phyloP scores from a whole-genome alignment of 2,888 invertebrate species.

The Papilio elwesi region DNA sequence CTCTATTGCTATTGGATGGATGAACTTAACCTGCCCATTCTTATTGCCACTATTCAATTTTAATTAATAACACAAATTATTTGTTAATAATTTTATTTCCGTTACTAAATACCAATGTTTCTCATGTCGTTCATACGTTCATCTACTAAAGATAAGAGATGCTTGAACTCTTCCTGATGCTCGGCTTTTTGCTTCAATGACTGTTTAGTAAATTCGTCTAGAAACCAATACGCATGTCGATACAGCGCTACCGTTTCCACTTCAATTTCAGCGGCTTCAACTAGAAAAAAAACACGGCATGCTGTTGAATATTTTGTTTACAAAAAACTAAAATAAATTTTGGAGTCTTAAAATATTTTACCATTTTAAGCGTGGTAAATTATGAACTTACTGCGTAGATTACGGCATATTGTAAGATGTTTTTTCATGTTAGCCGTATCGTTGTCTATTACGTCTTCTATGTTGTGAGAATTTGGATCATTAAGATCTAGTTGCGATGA shows the following conservation, averaged over 20 bases:
- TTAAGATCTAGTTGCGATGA: constrained; percentile 57
- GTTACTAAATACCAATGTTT: not conserved
- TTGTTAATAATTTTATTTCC: not conserved
- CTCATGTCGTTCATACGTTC: not conserved
- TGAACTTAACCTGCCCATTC: too few species aligned
- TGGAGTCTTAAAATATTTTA: too few species aligned
- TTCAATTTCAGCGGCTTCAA: constrained; percentile 59
- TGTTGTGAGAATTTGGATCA: constrained; percentile 58
- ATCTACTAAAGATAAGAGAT: not conserved
- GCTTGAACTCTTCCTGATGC: not conserved
- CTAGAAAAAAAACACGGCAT: not conserved
- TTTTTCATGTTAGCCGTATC: constrained; percentile 62
- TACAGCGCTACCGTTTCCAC: constrained; percentile 63
- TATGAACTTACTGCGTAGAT: constrained; percentile 61
- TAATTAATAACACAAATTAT: too few species aligned
- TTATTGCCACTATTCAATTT: too few species aligned
- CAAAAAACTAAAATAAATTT: too few species aligned
- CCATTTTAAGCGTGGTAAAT: not conserved
- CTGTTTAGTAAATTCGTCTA: constrained; percentile 53
- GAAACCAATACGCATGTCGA: constrained; percentile 61
- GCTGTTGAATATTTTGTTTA: not conserved
- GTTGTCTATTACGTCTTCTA: constrained; percentile 59
- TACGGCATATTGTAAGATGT: constrained; percentile 54
- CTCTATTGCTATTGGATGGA: too few species aligned
- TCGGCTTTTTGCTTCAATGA: not conserved